These are phyloP conservation scores for Steinernema khuongi DNA, from an alignment of 1,140 invertebrate species.

Conservation along the genomic window DNA sequence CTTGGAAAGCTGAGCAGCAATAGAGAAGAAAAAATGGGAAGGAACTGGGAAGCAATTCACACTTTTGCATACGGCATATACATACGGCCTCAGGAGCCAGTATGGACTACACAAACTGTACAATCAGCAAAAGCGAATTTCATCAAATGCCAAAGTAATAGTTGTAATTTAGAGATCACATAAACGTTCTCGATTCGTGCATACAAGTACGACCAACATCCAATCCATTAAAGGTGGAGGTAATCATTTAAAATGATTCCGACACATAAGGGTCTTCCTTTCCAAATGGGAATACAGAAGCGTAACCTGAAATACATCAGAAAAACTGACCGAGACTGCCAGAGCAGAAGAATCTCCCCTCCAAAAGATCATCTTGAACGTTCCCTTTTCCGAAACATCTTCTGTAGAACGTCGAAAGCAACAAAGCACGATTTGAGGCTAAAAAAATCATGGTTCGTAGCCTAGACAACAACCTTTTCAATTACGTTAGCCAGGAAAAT, in stretches of 20 bases:
- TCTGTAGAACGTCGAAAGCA: slow-evolving; percentile 20
- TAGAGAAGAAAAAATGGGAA: too few species aligned
- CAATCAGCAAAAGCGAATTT: too few species aligned
- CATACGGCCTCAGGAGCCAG: too few species aligned
- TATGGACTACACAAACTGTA: too few species aligned
- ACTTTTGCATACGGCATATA: too few species aligned
- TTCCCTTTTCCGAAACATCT: slow-evolving; percentile 34
- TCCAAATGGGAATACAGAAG: background rate
- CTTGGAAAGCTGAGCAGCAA: too few species aligned
- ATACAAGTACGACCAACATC: slow-evolving; percentile 7
- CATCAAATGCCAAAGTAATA: too few species aligned
- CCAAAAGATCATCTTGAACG: slow-evolving; percentile 33
- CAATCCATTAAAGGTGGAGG: slow-evolving; percentile 11
- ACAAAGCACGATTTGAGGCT: slow-evolving; percentile 41
- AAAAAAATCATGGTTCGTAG: background rate
- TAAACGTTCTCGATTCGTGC: background rate
- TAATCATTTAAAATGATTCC: background rate
- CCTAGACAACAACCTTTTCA: background rate
- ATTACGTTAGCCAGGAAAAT: slow-evolving; percentile 33
- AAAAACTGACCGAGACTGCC: slow-evolving; percentile 33
- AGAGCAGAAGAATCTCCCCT: slow-evolving; percentile 34
- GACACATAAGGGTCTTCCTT: background rate
- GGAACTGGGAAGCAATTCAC: too few species aligned
- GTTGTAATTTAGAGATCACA: too few species aligned
- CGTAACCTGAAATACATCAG: too few species aligned